Base-by-base conservation (phyloP, 2,797 vertebrate genomes). In the Dipus sagitta region DNA sequence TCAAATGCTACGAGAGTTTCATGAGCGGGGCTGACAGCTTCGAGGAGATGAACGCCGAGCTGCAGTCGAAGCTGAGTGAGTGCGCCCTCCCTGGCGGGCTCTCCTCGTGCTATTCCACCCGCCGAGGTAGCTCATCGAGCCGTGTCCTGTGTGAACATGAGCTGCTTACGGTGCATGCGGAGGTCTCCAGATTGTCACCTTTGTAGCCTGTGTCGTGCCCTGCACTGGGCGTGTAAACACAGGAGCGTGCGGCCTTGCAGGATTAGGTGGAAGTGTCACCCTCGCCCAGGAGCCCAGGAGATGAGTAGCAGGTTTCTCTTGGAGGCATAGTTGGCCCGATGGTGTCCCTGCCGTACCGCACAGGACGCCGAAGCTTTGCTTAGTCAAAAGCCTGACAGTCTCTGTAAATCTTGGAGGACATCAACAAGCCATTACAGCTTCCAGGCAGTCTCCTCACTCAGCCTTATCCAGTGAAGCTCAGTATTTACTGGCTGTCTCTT, bases 21-120 rank as follows among this genome's bases (percentile, higher is more conserved):
- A 99, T 99, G 99, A 98, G 98, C 89, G 99, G 99, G 6, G 97
- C 98, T 0, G 99, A 99, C 97, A 98, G 98, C 6, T 99, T 99
- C 98, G 99, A 99, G 13, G 98, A 99, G 6, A 92, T 99, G 77
- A 99, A 99, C 92, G 97, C 98, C 1, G 95, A 98, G 32, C 98
- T 99, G 76, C 97, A 99, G 58, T 96, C 91, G 93, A 99, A 98
- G 97, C 95, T 99, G 90, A 99, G 99, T 99, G 98, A 98, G 99
- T 96, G 8, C 15, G 34, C 34, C 94, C 75, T 78, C 8, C 26
- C 65, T 71, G 13, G 1, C 10, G 9, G n/a, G 64, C 47, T 58
- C 38, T 84, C 30, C 21, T 34, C 11, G 0, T 17, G 54, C 11
- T 58, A 58, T 2, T 58, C 15, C 54, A 58, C 13, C 54, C 81